These are phyloP conservation scores for Acanthiza pusilla DNA, from an alignment of 2,797 vertebrate species.

Conservation along the genomic window DNA sequence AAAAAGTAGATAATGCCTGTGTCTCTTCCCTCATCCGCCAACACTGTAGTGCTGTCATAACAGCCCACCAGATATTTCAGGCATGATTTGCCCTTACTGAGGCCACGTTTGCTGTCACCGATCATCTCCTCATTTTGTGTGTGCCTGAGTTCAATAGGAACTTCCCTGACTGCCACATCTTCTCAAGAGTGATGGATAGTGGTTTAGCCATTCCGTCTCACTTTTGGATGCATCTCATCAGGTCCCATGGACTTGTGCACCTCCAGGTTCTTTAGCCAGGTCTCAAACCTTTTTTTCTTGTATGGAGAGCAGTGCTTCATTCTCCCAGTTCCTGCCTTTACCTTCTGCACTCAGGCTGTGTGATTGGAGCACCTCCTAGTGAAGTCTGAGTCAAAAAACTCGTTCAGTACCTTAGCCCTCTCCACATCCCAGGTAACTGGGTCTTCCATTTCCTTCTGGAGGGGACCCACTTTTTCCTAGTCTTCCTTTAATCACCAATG, in stretches of 20 bases:
- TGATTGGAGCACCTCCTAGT: background rate
- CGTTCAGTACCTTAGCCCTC: background rate
- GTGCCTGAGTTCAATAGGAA: background rate
- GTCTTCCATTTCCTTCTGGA: background rate
- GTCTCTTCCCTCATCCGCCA: background rate
- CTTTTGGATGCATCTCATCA: fast-evolving
- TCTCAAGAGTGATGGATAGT: background rate
- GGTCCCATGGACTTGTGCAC: background rate
- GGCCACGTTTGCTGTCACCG: background rate
- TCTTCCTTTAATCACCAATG: background rate
- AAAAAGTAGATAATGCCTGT: background rate
- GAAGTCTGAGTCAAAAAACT: background rate
- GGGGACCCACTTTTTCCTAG: background rate
- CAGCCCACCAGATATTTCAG: background rate
- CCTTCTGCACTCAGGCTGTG: background rate
- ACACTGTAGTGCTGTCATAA: background rate
- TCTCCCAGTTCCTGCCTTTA: background rate
- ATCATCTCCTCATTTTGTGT: background rate
- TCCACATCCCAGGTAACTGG: fast-evolving
- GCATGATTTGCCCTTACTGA: background rate
- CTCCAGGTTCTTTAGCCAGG: background rate
- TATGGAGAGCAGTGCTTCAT: background rate
- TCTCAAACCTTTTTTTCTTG: background rate
- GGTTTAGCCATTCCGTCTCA: background rate
- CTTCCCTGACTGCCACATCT: background rate